Conservation (phyloP, 64 coral and sea anemone species). For the Stichodactyla mertensii region DNA sequence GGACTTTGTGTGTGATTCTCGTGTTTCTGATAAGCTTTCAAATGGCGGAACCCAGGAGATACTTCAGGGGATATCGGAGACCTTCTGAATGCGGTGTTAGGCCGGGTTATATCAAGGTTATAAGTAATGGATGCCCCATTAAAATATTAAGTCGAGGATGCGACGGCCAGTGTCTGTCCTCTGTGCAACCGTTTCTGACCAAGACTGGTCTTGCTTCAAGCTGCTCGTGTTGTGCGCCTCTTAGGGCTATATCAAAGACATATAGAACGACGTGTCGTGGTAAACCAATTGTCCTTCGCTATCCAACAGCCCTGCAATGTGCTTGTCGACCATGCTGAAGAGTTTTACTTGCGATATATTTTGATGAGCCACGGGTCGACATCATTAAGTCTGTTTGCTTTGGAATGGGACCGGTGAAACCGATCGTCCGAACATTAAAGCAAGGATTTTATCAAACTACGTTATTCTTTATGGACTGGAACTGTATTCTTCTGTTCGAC, state of each 20-base stretch:
- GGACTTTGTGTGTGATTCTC: not conserved
- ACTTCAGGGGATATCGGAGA: constrained; percentile 16
- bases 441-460: not conserved
- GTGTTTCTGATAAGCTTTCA: not conserved
- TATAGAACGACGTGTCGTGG: constrained; percentile 17
- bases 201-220: constrained; percentile 72
- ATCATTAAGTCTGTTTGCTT: not conserved
- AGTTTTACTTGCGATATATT: not conserved
- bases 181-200: constrained; percentile 58
- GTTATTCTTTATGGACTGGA: not conserved
- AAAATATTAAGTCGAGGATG: constrained; percentile 57
- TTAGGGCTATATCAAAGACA: constrained; percentile 22
- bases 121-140: constrained; percentile 12
- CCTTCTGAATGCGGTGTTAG: constrained; percentile 7
- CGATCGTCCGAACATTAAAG: not conserved
- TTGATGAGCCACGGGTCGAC: not conserved
- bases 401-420: not conserved
- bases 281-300: constrained; percentile 24
- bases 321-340: constrained; percentile 74
- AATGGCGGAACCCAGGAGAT: not conserved
- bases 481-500: not conserved
- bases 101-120: constrained; percentile 8
- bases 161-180: constrained; percentile 70
- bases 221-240: constrained; percentile 83
- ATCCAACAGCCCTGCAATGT: constrained; percentile 53